These are phyloP conservation scores for Amyelois transitella DNA, from an alignment of 1,140 invertebrate genomes.

Conservation along the genomic window DNA sequence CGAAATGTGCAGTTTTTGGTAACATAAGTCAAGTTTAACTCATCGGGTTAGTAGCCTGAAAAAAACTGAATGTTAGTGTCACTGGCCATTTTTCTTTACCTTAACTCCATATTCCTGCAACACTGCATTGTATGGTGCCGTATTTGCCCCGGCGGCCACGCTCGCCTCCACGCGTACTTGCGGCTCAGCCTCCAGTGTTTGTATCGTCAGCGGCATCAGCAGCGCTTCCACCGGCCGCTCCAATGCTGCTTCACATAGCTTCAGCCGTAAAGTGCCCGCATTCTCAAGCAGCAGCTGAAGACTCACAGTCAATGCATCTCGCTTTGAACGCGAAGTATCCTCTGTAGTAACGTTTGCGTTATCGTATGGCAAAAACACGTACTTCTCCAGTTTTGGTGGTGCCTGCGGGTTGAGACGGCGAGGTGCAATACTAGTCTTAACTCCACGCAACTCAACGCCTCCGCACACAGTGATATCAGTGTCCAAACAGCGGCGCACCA, in stretches of 20 bases:
- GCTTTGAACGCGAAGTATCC: constrained; percentile 76
- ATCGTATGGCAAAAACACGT: constrained; percentile 87
- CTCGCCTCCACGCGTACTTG: constrained; percentile 77
- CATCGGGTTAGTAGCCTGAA: no score
- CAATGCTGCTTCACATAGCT: constrained; percentile 83
- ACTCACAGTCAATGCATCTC: constrained; percentile 78
- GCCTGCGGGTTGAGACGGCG: constrained; percentile 84
- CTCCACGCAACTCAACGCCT: constrained; percentile 91
- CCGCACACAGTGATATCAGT: constrained; percentile 87
- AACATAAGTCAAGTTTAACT: no score
- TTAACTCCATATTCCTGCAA: constrained; percentile 77
- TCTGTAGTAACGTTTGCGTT: constrained; percentile 74
- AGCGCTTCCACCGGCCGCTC: constrained; percentile 78
- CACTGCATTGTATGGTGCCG: constrained; percentile 59
- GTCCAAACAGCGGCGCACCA: constrained; percentile 82
- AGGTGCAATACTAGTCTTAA: constrained; percentile 93
- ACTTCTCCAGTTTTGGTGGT: constrained; percentile 87
- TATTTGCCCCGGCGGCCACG: constrained; percentile 63
- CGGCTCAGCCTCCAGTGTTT: constrained; percentile 80
- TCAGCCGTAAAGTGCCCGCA: constrained; percentile 81
- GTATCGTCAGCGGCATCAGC: constrained; percentile 74
- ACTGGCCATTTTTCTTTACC: constrained; percentile 28
- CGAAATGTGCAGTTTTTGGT: no score
- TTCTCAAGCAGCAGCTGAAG: constrained; percentile 89
- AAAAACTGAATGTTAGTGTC: no score